Conservation (phyloP, 2,888 invertebrate genomes). For the Eurois occulta region DNA sequence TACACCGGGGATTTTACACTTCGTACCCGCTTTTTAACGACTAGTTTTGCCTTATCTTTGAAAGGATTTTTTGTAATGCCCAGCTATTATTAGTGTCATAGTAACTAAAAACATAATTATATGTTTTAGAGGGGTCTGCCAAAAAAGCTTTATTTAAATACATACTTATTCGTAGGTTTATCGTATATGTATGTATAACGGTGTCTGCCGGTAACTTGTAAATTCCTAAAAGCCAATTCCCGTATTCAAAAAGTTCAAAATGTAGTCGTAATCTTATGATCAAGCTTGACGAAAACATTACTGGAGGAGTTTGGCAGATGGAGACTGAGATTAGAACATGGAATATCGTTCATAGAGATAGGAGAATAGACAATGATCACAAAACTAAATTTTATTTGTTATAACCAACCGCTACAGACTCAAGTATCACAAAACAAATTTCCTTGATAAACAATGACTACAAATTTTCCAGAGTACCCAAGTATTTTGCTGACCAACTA, state of each 20-base stretch:
- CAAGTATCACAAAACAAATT: slow-evolving; percentile 30
- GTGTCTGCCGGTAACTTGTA: no score
- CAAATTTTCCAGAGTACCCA: slow-evolving; percentile 23
- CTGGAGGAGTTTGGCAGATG: not conserved
- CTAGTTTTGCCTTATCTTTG: slow-evolving; percentile 23
- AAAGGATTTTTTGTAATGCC: slow-evolving; percentile 19
- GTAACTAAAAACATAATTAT: not conserved
- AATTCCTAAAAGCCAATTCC: not conserved
- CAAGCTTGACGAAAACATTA: not conserved
- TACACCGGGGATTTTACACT: slow-evolving; percentile 49
- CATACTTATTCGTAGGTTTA: not conserved
- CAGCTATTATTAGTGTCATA: not conserved
- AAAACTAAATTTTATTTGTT: not conserved
- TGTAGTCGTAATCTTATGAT: not conserved
- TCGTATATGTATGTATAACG: no score
- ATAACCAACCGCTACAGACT: not conserved
- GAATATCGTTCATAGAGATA: not conserved
- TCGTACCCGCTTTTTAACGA: slow-evolving; percentile 41
- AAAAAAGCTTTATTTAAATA: not conserved
- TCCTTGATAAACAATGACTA: slow-evolving; percentile 14
- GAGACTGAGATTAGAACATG: not conserved
- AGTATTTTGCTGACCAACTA: slow-evolving; percentile 19
- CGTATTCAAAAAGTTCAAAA: not conserved
- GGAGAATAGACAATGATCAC: not conserved
- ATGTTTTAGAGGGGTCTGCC: not conserved